Conservation (phyloP, 2,888 invertebrate species). For the Heteropelma amictum region DNA sequence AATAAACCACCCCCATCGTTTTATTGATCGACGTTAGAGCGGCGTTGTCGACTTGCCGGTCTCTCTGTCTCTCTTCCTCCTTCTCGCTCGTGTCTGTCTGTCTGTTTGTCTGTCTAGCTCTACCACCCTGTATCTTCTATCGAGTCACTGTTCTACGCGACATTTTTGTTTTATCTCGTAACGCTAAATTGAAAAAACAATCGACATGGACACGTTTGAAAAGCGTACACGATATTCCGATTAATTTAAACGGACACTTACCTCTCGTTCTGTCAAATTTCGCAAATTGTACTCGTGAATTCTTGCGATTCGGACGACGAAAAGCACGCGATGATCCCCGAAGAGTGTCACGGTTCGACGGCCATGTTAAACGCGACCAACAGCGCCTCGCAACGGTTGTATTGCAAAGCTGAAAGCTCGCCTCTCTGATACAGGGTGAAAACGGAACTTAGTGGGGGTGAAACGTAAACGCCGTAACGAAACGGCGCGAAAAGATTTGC, state of each 20-base stretch:
- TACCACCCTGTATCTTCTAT: background rate
- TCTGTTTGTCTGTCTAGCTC: conserved; percentile 6
- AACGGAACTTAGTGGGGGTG: background rate
- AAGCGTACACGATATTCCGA: background rate
- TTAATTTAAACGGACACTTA: conserved; percentile 8
- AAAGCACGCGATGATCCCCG: conserved; percentile 62
- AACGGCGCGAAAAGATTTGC: conserved; percentile 36
- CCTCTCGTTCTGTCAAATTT: conserved; percentile 6
- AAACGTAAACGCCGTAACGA: conserved; percentile 7
- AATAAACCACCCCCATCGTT: conserved; percentile 67
- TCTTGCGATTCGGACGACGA: conserved; percentile 29
- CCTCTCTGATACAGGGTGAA: conserved; percentile 13
- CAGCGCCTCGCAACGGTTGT: conserved; percentile 64
- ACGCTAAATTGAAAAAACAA: background rate
- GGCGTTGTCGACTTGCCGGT: conserved; percentile 55
- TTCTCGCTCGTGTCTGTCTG: background rate
- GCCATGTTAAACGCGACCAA: conserved; percentile 67
- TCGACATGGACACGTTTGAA: background rate
- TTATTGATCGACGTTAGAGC: conserved; percentile 70
- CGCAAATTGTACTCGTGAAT: conserved; percentile 22
- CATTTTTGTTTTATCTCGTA: background rate
- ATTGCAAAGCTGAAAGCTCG: conserved; percentile 40
- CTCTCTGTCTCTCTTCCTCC: conserved; percentile 6
- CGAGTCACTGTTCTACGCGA: background rate
- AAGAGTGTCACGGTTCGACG: conserved; percentile 66